phyloP scores from a whole-genome alignment of 2,888 invertebrate species.

The Patella ulyssiponensis region DNA sequence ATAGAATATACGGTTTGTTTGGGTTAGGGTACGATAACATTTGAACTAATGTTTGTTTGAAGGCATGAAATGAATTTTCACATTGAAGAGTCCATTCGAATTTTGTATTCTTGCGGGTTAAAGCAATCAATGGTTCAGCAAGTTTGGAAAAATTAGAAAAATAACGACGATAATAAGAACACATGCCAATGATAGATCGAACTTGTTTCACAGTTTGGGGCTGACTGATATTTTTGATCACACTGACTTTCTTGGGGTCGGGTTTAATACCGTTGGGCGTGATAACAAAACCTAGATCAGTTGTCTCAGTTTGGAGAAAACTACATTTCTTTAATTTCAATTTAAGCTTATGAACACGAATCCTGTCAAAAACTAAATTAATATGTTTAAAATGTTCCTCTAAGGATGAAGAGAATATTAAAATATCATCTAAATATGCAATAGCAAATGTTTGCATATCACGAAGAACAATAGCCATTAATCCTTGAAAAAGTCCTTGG shows the following conservation, averaged over 20 bases:
- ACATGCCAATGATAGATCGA: conserved; percentile 15
- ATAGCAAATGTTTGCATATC: not conserved
- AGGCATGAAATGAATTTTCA: not conserved
- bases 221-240: not conserved
- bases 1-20: conserved; percentile 18
- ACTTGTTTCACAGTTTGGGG: conserved; percentile 8
- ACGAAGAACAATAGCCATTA: conserved; percentile 18
- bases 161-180: not conserved
- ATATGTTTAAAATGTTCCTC: not conserved
- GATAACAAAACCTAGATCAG: not conserved
- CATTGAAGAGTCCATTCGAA: conserved; percentile 2
- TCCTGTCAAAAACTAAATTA: conserved; percentile 1
- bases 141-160: conserved; percentile 17
- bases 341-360: not conserved
- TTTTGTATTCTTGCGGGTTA: conserved; percentile 20
- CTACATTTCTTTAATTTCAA: conserved; percentile 13
- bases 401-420: conserved; percentile 1
- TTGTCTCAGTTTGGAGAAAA: conserved; percentile 7
- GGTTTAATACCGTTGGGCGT: conserved; percentile 6
- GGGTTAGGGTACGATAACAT: conserved; percentile 18
- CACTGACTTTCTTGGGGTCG: not conserved
- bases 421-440: conserved; percentile 16
- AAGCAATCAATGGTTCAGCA: not conserved
- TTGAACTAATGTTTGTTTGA: conserved; percentile 24
- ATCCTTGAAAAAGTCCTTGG: conserved; percentile 12